Conservation (phyloP, 2,888 invertebrate genomes). For the Limnephilus lunatus region DNA sequence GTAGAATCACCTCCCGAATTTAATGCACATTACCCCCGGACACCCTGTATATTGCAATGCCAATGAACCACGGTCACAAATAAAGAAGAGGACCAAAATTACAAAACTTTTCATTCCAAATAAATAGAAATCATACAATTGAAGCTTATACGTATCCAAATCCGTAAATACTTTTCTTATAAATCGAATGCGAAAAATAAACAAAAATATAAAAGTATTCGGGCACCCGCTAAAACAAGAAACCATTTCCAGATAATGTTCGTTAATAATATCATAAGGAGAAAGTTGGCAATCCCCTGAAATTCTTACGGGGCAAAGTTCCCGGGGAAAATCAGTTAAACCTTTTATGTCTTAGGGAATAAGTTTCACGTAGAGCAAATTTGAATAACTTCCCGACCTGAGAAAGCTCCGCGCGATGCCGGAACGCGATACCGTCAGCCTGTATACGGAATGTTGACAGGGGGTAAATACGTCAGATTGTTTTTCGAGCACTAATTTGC, state of each 20-base stretch:
- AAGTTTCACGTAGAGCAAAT: conserved; percentile 38
- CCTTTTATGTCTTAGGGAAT: conserved; percentile 33
- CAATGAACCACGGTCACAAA: no score
- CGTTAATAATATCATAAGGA: conserved; percentile 8
- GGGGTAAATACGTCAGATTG: conserved; percentile 2
- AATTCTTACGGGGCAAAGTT: conserved; percentile 17
- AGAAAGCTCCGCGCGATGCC: conserved; percentile 33
- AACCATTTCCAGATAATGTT: conserved; percentile 12
- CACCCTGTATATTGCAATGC: no score
- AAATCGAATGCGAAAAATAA: neutral
- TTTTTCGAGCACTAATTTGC: neutral
- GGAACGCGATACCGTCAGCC: conserved; percentile 33
- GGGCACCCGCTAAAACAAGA: neutral
- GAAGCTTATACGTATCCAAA: neutral
- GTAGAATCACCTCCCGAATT: no score
- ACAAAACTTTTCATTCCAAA: no score
- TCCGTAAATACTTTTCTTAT: neutral
- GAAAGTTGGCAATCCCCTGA: neutral
- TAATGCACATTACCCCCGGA: no score
- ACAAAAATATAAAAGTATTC: neutral
- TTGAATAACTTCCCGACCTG: conserved; percentile 33
- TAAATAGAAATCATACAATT: neutral
- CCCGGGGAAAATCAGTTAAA: conserved; percentile 30
- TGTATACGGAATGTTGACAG: neutral
- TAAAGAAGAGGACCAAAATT: no score